These are phyloP conservation scores for Buathra laborator DNA, from an alignment of 2,888 invertebrate species.

Conservation along the genomic window DNA sequence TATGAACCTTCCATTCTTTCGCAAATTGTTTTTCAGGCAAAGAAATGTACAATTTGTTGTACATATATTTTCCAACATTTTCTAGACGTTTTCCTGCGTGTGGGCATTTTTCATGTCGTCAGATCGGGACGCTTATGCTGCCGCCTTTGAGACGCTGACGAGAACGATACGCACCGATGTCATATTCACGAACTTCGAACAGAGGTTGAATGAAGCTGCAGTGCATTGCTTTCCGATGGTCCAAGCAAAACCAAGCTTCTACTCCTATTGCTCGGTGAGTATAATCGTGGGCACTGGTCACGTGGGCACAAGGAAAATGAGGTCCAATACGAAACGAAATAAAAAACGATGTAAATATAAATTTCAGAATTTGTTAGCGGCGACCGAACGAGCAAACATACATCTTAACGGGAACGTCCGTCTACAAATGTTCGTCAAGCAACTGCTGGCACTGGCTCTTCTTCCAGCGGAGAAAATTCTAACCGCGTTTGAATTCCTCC, in stretches of 20 bases:
- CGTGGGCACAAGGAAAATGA: no score
- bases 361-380: background rate
- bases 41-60: background rate
- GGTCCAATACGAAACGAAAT: no score
- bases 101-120: background rate
- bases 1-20: background rate
- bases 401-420: background rate
- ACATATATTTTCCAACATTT: background rate
- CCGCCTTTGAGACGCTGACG: background rate
- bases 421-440: background rate
- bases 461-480: background rate
- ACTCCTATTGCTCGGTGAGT: background rate
- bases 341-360: background rate
- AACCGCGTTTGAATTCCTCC: background rate
- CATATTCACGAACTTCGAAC: background rate
- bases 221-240: background rate
- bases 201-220: background rate
- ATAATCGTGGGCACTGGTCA: background rate
- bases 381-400: background rate
- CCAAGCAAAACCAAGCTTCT: background rate
- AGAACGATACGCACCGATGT: background rate
- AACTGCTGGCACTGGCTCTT: background rate
- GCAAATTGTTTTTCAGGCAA: no score
- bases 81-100: constrained; percentile 10
- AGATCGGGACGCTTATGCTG: background rate